Evolutionary conservation across 1,140 invertebrate genomes (phyloP), one percentile per base, ranked within the genome.

Genomic region (Marisa cornuarietis): DNA sequence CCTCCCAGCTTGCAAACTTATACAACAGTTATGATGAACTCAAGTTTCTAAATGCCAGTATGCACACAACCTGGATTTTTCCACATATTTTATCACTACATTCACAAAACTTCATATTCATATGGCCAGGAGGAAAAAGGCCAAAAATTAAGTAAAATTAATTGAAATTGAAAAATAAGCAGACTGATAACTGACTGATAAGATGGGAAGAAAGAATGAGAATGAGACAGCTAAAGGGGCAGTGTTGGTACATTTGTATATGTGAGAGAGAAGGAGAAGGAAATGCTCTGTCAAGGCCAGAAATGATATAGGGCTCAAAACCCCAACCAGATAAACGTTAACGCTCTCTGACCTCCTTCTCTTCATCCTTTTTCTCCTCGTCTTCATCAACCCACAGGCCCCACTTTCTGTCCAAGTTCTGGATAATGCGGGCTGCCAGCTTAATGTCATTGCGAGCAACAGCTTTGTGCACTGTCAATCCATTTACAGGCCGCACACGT

Each of bases 371-470:
- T 71, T 90, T 89, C 79, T 91, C 72, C 9, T 93, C 92, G 24
- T 88, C 65, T 4, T 93, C 92, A 49, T 93, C 92, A 26, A 88
- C 88, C 97, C 97, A 99, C 16, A 99, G 92, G 14, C 93, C 93
- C 68, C 94, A 94, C 83, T 95, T 95, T 20, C 94, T 93, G 90
- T 99, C 98, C 79, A 99, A 93, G 92, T 97, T 96, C 87, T 98
- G 94, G 42, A 98, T 96, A n/a, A 99, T 96, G 86, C 96, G 96
- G 0, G 98, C 97, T 31, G 97, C 95, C 24, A 99, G 92, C 84
- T 97, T 95, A 42, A 99, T 96, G 89, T 99, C 98, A 62, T 96
- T 94, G 52, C 96, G 93, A 7, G 98, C 95, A 69, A 99, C 95
- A 31, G 83, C 81, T 85, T 97, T 96, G 88, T 99, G 96, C 22